Evolutionary conservation across 2,113 vertebrate species (phyloP), one percentile per base, ranked within the genome.

Genomic region (Theristicus caerulescens): DNA sequence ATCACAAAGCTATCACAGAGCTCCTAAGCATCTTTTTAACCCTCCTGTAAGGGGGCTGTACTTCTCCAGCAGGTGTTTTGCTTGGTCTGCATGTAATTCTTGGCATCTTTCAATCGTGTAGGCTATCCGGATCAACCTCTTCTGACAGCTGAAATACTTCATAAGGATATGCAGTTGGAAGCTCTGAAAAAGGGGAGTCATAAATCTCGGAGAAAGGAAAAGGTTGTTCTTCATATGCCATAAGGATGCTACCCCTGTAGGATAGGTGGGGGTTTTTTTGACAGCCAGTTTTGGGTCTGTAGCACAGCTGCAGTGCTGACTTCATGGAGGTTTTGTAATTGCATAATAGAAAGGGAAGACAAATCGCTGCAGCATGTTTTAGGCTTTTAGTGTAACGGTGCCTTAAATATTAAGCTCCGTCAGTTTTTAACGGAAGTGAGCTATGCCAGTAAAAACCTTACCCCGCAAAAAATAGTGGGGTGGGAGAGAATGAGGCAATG

Each of bases 61-160:
- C 46, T 73, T 78, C 38, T 73, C 25, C 51, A 62, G 71, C 0
- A 0, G 52, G 16, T 59, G 3, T 90, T 85, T 90, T 70, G 29
- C 46, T 54, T n/a, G 47, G 26, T 54, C 40, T 77, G 51, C 3
- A 0, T 31, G 51, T 77, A 32, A 19, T 82, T 92, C 42, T 67
- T 55, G 62, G 47, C 57, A 21, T 10, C 36, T 88, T 80, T 59
- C 29, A 13, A 2, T 90, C 0, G 0, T 3, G 3, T 5, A 14
- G n/a, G 26, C 65, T 44, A 11, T 76, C 22, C 0, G 0, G 2
- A 46, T 91, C 38, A 7, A 16, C 55, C 61, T 49, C 40, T 27
- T 73, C 21, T 65, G 87, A 38, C 49, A 58, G 72, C 49, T 73
- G 42, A 70, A 10, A 34, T 32, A 77, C 65, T 86, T 74, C 5